Evolutionary conservation across 2,888 invertebrate genomes (phyloP).

Genomic region (Eueremaeus valkanovi): DNA sequence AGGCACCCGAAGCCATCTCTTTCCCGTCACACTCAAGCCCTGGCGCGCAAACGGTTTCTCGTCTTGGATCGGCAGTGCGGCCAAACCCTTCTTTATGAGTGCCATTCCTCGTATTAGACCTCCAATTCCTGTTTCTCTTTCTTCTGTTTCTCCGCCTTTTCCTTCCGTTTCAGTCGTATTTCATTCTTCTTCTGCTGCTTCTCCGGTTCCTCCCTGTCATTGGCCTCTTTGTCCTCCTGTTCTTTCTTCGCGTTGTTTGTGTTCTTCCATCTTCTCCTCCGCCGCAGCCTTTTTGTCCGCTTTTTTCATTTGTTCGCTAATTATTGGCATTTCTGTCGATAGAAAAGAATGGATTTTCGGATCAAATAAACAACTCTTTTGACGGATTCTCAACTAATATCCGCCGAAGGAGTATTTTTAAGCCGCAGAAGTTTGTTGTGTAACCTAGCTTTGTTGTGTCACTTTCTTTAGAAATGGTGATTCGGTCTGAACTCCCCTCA

Average conservation of each 20-base stretch:
- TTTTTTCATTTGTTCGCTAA: constrained; percentile 4
- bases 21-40: not conserved
- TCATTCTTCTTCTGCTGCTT: not conserved
- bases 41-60: not conserved
- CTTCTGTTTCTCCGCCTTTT: not conserved
- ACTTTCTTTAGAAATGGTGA: too few relatives aligned
- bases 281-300: not conserved
- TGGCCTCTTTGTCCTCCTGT: not conserved
- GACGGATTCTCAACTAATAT: too few relatives aligned
- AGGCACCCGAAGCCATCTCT: not conserved
- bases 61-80: not conserved
- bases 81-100: not conserved
- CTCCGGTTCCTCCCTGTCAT: constrained; percentile 1
- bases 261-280: not conserved
- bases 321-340: constrained; percentile 16
- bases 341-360: too few relatives aligned
- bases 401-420: too few relatives aligned
- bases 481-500: too few relatives aligned
- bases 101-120: constrained; percentile 17
- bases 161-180: not conserved
- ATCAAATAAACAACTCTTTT: too few relatives aligned
- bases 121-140: not conserved
- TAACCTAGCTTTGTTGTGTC: too few relatives aligned
- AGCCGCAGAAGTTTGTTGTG: too few relatives aligned
- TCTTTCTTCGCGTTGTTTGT: not conserved